A percentile compares a stretch with the other conserved stretches of the same genome.
phyloP scores from a whole-genome alignment of 2,113 vertebrate species.

The Notiomystis cincta region DNA sequence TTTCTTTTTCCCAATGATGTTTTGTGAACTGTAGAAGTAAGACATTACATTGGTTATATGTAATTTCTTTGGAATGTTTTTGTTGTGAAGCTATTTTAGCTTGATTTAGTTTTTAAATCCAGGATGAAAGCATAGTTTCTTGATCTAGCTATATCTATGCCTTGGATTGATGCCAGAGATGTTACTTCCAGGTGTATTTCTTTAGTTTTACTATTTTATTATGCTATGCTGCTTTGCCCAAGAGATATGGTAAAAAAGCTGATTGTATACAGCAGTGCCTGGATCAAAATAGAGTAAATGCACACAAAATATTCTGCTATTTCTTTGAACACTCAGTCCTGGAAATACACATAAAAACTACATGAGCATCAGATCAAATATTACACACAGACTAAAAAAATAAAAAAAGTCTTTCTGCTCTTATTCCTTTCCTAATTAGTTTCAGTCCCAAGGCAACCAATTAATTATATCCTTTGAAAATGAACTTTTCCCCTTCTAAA shows the following conservation, averaged over 20 bases:
- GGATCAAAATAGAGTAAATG: neutral
- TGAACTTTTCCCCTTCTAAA: neutral
- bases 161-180: neutral
- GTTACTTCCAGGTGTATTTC: neutral
- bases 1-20: neutral
- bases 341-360: neutral
- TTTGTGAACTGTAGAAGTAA: neutral
- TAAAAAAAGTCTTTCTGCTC: neutral
- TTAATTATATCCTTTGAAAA: constrained; percentile 31
- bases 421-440: constrained; percentile 4
- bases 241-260: neutral
- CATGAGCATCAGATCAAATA: neutral
- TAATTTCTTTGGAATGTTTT: neutral
- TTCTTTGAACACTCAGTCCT: neutral
- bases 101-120: constrained; percentile 12
- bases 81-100: neutral
- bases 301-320: neutral
- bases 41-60: neutral
- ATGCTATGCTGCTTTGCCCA: neutral
- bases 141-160: neutral
- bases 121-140: neutral
- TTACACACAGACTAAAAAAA: neutral
- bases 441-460: neutral
- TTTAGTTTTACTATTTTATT: constrained; percentile 14
- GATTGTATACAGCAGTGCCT: neutral